Conservation (phyloP, 2,113 vertebrate species). For the Apteryx mantelli region DNA sequence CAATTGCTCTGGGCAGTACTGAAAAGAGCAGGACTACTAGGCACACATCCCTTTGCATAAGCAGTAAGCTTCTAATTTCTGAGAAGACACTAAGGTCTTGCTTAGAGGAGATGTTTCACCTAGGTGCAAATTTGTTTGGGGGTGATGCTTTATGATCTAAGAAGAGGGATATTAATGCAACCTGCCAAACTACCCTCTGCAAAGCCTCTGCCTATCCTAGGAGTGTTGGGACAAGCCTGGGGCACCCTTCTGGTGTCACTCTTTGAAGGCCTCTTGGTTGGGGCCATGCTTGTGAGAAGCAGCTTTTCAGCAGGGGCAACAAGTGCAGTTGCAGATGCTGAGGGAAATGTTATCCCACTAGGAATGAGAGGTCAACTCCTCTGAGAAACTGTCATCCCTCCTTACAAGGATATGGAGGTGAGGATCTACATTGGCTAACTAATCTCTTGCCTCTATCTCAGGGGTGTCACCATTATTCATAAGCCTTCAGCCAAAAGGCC, state of each 20-base stretch:
- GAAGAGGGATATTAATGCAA: background rate
- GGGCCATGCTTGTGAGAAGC: background rate
- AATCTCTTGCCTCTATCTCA: background rate
- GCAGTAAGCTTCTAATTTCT: background rate
- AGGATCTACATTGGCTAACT: background rate
- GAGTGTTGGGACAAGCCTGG: background rate
- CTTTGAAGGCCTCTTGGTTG: background rate
- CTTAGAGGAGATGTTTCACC: background rate
- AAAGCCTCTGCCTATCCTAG: background rate
- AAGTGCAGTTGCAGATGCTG: background rate
- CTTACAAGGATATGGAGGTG: background rate
- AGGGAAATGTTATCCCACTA: background rate
- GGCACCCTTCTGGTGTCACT: background rate
- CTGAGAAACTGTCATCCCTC: background rate
- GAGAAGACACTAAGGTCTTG: background rate
- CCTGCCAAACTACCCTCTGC: background rate
- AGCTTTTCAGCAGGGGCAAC: background rate
- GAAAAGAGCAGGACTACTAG: accelerated
- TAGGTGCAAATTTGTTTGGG: background rate
- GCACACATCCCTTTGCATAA: background rate
- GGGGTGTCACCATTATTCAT: background rate
- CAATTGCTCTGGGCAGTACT: background rate
- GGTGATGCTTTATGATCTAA: background rate
- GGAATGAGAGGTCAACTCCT: background rate
- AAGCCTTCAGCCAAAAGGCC: background rate